Base-by-base conservation (phyloP, 2,888 invertebrate species). In the Trachelus stipa region DNA sequence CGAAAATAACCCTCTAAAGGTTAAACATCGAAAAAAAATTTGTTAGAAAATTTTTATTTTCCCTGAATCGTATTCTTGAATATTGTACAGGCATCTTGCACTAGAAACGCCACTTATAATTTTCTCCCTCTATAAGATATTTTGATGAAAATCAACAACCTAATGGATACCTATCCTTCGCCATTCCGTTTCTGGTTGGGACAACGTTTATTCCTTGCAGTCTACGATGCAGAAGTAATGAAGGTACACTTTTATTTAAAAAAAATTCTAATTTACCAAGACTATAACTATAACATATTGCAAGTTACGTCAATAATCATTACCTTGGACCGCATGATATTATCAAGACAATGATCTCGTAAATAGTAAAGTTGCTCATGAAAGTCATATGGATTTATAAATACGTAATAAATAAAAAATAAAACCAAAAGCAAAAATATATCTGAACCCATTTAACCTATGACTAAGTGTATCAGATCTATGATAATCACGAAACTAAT, bases 101-200 rank as follows among this genome's bases (percentile, higher is more conserved):
- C 23, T 31, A 11, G n/a, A 68, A 71, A 73, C 30, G 74, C 30
- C 79, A 6, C 23, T 56, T 23, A 56, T 56, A 56, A 9, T 56
- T 56, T 6, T 56, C 9, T 56, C 9, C 23, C 23, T 56, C 23
- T 56, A 78, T 75, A 78, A 87, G 87, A 85, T 75, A 86, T 87
- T 56, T 74, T 86, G 12, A 82, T 78, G 11, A 86, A 83, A 75
- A 76, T 84, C 15, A 81, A 77, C 68, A 79, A 81, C 73, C 74
- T 87, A 30, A 34, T 84, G 73, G 73, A 81, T 11, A 34, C 77
- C 0, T 85, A 87, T 81, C 81, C 85, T 71, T 86, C 87, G 9
- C 87, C 86, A 11, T 83, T 84, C 34, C 84, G 85, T 73, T 81
- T 84, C 11, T 87, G 87, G 85, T 76, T 87, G 11, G 87, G 84